A percentile compares a stretch with the other conserved stretches of the same genome.
These are phyloP conservation scores for Semnornis frantzii DNA, from an alignment of 2,113 vertebrate genomes.

Conservation along the genomic window DNA sequence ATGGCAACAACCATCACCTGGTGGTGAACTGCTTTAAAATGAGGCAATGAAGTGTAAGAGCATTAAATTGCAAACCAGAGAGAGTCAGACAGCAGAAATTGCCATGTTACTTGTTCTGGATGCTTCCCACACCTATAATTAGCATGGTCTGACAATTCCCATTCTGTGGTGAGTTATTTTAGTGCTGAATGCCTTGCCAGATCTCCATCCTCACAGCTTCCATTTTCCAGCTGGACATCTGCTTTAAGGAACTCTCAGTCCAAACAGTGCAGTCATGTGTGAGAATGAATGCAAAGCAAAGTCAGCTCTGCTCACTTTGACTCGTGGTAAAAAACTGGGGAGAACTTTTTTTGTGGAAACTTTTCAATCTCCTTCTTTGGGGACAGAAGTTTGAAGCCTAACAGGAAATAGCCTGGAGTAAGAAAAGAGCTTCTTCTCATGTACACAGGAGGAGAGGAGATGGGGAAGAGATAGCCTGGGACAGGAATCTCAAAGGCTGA, in stretches of 20 bases:
- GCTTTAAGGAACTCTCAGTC: neutral
- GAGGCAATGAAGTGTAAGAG: neutral
- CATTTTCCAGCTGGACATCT: conserved; percentile 33
- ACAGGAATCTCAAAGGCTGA: neutral
- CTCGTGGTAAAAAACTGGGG: neutral
- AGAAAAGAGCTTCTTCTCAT: neutral
- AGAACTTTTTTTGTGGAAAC: neutral
- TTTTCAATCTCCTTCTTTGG: neutral
- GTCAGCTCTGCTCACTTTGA: neutral
- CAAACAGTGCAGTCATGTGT: neutral
- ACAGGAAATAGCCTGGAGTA: neutral
- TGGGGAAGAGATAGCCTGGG: neutral
- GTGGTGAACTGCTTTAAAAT: conserved; percentile 26
- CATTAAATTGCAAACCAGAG: conserved; percentile 31
- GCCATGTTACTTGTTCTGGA: neutral
- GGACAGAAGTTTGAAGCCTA: neutral
- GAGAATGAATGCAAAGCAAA: neutral
- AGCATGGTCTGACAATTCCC: conserved; percentile 44
- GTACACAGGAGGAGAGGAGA: neutral
- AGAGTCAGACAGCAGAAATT: conserved; percentile 9
- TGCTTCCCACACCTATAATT: conserved; percentile 50
- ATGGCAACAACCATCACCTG: neutral
- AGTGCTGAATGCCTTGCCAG: conserved; percentile 12
- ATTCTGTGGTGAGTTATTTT: neutral
- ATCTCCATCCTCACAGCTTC: neutral